Evolutionary conservation across 2,113 vertebrate species (phyloP).

Genomic region (Bubo bubo): DNA sequence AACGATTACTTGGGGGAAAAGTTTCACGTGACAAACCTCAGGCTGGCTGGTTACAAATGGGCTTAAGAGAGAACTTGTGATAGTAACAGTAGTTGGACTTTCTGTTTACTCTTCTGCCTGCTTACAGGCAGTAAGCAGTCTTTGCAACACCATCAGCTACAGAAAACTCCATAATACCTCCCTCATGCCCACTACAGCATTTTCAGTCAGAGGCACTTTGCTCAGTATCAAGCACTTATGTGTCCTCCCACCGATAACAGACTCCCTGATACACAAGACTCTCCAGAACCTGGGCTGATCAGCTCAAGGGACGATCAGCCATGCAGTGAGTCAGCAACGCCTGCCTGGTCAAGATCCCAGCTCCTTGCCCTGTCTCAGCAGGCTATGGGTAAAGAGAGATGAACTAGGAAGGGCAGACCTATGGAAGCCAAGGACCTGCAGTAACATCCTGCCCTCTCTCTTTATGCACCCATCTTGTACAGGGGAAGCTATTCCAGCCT

Average conservation of each 20-base stretch:
- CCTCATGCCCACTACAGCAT: neutral
- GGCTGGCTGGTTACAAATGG: neutral
- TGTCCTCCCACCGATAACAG: neutral
- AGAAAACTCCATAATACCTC: neutral
- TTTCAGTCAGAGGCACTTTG: neutral
- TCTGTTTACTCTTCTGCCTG: neutral
- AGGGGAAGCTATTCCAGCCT: neutral
- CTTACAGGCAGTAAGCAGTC: neutral
- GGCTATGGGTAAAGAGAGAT: neutral
- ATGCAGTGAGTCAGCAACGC: neutral
- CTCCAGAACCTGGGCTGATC: neutral
- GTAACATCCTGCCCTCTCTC: neutral
- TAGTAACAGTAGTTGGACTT: neutral
- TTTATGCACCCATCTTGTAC: neutral
- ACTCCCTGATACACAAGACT: neutral
- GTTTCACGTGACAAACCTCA: neutral
- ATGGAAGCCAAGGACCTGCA: neutral
- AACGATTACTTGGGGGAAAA: neutral
- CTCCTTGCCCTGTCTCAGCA: neutral
- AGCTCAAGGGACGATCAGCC: neutral
- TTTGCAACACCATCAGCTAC: neutral
- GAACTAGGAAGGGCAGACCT: neutral
- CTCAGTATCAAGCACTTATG: neutral
- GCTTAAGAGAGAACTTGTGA: neutral
- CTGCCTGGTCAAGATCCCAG: neutral